phyloP scores from a whole-genome alignment of 2,888 invertebrate genomes.

The Cloeon dipterum region DNA sequence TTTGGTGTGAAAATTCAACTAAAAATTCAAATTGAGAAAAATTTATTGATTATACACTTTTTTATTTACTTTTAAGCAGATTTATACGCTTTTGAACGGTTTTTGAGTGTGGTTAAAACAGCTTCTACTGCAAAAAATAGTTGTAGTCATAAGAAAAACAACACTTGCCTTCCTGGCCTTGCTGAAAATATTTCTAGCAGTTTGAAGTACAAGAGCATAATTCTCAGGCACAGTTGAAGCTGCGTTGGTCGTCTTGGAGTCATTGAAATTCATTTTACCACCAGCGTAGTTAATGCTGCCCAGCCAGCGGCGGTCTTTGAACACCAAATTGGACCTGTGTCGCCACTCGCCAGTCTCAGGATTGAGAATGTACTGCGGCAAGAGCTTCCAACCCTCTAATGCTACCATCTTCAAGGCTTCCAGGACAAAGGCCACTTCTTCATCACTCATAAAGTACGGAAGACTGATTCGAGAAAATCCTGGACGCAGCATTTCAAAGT shows the following conservation, averaged over 20 bases:
- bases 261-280: conserved; percentile 50
- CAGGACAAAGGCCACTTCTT: conserved; percentile 56
- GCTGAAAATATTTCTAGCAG: conserved; percentile 53
- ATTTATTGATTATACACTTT: too few species aligned
- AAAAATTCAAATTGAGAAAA: too few species aligned
- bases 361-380: conserved; percentile 73
- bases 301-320: conserved; percentile 64
- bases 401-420: conserved; percentile 73
- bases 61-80: too few species aligned
- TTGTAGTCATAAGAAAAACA: too few species aligned
- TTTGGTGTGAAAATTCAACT: too few species aligned
- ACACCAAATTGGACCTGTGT: conserved; percentile 51
- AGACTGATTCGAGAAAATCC: conserved; percentile 70
- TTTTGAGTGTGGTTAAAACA: too few species aligned
- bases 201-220: conserved; percentile 51
- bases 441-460: conserved; percentile 62
- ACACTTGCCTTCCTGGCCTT: conserved; percentile 48
- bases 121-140: too few species aligned
- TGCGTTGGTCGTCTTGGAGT: conserved; percentile 33
- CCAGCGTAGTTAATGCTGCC: conserved; percentile 49
- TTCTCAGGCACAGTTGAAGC: conserved; percentile 34
- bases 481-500: conserved; percentile 50
- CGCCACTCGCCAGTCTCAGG: conserved; percentile 77
- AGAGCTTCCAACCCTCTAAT: conserved; percentile 67
- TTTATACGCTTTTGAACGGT: too few species aligned